These are phyloP conservation scores for Drosophila elegans DNA, from an alignment of 1,140 invertebrate genomes.

Conservation along the genomic window DNA sequence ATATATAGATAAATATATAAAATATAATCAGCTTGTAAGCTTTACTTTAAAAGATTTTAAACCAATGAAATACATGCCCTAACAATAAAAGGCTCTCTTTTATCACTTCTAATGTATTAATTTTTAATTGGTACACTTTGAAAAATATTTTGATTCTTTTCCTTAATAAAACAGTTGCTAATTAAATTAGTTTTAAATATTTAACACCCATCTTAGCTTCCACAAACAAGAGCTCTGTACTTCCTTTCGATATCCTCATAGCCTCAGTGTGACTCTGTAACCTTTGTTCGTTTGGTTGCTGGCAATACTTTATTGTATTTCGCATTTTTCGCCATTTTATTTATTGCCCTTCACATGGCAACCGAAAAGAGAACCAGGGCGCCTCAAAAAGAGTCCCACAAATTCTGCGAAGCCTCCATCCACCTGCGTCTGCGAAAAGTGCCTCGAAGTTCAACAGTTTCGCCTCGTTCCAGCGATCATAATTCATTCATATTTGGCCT, in stretches of 20 bases:
- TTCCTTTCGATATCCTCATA: background rate
- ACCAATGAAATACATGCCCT: no score
- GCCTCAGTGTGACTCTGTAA: slow-evolving; percentile 34
- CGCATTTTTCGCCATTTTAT: slow-evolving; percentile 78
- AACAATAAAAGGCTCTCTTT: no score
- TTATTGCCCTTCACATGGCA: slow-evolving; percentile 78
- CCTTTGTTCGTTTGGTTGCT: slow-evolving; percentile 59
- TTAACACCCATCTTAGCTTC: no score
- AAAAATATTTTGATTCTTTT: no score
- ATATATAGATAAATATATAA: no score
- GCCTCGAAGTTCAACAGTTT: slow-evolving; percentile 50
- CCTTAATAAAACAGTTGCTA: no score
- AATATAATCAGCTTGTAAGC: no score
- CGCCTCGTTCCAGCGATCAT: slow-evolving; percentile 54
- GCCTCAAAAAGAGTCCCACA: background rate
- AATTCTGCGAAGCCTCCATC: background rate
- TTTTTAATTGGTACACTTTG: no score
- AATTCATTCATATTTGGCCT: slow-evolving; percentile 73
- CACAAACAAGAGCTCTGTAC: background rate
- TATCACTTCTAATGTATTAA: no score
- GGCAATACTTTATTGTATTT: slow-evolving; percentile 80
- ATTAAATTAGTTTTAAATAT: no score
- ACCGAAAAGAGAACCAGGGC: slow-evolving; percentile 21
- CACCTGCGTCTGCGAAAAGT: background rate
- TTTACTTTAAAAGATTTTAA: no score